A percentile compares a stretch with the other conserved stretches of the same genome.
Evolutionary conservation across 2,113 vertebrate genomes (phyloP).

Genomic region (Camelus dromedarius): DNA sequence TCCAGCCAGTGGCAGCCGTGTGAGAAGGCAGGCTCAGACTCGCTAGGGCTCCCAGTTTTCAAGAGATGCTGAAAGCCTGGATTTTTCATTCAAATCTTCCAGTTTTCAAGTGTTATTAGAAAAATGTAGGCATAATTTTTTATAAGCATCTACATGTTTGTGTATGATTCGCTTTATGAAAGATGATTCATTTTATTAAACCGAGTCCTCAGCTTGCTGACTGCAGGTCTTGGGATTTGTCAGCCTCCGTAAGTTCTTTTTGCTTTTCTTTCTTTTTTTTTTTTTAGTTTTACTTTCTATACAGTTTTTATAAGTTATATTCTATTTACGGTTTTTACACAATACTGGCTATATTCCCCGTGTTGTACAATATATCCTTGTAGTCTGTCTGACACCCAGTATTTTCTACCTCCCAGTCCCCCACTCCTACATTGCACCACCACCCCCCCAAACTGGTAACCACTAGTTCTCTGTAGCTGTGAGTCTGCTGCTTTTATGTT

Average conservation of each 20-base stretch:
- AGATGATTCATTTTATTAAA: not conserved
- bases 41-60: rapidly evolving
- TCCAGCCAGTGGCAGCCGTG: rapidly evolving
- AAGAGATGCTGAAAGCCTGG: not conserved
- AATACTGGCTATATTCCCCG: too few species aligned
- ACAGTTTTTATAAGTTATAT: too few species aligned
- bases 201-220: not conserved
- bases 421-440: too few species aligned
- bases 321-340: too few species aligned
- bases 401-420: too few species aligned
- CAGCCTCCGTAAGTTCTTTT: not conserved
- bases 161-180: not conserved
- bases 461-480: too few species aligned
- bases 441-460: too few species aligned
- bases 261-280: too few species aligned
- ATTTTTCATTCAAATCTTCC: not conserved
- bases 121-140: not conserved
- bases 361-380: too few species aligned
- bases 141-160: not conserved
- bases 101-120: not conserved
- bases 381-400: too few species aligned
- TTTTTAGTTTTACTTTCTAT: too few species aligned
- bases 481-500: too few species aligned
- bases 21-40: not conserved
- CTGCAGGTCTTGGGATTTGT: not conserved